Evolutionary conservation across 2,113 vertebrate species (phyloP).

Genomic region (Lates calcarifer): DNA sequence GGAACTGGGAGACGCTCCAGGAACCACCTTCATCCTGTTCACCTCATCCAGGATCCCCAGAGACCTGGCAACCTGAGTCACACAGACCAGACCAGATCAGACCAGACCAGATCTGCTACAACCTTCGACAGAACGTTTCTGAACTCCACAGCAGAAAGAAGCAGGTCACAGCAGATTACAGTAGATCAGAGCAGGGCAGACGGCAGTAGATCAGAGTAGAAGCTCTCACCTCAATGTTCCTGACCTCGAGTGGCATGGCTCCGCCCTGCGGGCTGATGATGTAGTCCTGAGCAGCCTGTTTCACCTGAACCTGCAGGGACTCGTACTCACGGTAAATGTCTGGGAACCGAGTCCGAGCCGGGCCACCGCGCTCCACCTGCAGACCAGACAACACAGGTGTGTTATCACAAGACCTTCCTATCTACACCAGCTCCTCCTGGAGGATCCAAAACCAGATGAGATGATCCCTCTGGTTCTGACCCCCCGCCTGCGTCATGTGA

Average conservation of each 20-base stretch:
- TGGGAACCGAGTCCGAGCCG: slow-evolving; percentile 86
- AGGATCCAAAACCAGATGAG: too few species aligned
- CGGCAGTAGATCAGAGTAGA: too few species aligned
- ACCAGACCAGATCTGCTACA: neutral
- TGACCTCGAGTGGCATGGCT: slow-evolving; percentile 87
- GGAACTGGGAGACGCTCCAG: slow-evolving; percentile 63
- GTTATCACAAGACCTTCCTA: too few species aligned
- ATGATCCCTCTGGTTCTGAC: too few species aligned
- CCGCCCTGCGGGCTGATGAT: slow-evolving; percentile 79
- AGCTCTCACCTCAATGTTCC: slow-evolving; percentile 86
- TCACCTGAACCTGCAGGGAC: slow-evolving; percentile 90
- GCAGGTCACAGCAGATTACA: neutral
- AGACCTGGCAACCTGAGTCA: slow-evolving; percentile 80
- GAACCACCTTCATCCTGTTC: slow-evolving; percentile 79
- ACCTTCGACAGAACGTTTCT: neutral
- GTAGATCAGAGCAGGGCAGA: too few species aligned
- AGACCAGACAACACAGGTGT: neutral
- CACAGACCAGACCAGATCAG: neutral
- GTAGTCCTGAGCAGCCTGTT: slow-evolving; percentile 91
- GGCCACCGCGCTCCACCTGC: slow-evolving; percentile 88
- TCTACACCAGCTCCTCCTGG: too few species aligned
- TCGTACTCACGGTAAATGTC: slow-evolving; percentile 95
- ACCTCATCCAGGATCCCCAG: slow-evolving; percentile 84
- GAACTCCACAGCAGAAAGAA: neutral
- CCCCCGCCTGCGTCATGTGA: too few species aligned